Evolutionary conservation across 2,888 invertebrate species (phyloP).

Genomic region (Carabus problematicus): DNA sequence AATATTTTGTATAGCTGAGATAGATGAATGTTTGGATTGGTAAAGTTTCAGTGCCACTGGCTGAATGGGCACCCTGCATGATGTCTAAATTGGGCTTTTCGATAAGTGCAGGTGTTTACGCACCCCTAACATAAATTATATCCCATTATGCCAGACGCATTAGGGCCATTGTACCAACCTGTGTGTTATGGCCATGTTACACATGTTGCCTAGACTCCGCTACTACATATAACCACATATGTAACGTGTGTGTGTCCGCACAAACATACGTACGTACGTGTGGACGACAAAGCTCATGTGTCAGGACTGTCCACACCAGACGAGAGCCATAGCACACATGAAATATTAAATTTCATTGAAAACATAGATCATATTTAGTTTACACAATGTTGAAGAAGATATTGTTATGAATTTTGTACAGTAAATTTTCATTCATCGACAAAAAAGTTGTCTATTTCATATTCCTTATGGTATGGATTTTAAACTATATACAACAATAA

Average conservation of each 20-base stretch:
- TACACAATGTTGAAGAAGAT: not conserved
- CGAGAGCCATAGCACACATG: too few species aligned
- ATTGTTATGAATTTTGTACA: not conserved
- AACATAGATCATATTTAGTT: not conserved
- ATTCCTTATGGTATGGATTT: too few species aligned
- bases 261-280: not conserved
- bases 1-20: not conserved
- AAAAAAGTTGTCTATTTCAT: too few species aligned
- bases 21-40: not conserved
- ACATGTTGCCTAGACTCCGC: not conserved
- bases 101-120: constrained; percentile 39
- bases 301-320: too few species aligned
- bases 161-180: constrained; percentile 10
- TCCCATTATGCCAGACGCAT: constrained; percentile 24
- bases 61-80: not conserved
- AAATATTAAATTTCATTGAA: not conserved
- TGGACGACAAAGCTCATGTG: not conserved
- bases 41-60: not conserved
- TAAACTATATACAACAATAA: too few species aligned
- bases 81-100: constrained; percentile 31
- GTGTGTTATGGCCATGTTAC: not conserved
- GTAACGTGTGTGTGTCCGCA: not conserved
- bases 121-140: constrained; percentile 29
- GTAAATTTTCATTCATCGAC: not conserved
- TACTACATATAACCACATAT: too few species aligned